Base-by-base conservation (phyloP, 2,888 invertebrate genomes). In the Chrysolina oricalcia region DNA sequence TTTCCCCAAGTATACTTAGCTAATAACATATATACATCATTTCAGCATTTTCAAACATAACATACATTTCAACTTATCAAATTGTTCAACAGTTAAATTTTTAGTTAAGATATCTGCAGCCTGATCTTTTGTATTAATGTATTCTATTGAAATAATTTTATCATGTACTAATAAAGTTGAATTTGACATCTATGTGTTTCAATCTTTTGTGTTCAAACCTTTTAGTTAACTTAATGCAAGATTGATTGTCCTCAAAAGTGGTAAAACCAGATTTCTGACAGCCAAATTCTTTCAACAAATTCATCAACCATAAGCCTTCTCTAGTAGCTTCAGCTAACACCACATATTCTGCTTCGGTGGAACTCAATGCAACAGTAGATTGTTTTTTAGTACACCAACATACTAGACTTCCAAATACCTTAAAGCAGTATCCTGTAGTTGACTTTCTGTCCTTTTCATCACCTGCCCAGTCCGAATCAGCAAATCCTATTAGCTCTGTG, bases 131-230 rank as follows among this genome's bases (percentile, higher is more conserved):
- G 70, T 72, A 21, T 40, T 40, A 40, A 72, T 53, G 46, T 79
- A 70, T 70, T 41, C 46, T 40, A 70, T 67, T 56, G 68, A 56
- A 15, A 65, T 13, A 19, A 56, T 35, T 67, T 59, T 69, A 50
- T 70, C 71, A 41, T 76, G 27, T 15, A 23, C 50, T 41, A 40
- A 72, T 17, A 40, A 75, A 70, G 63, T 73, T 72, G 73, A 76
- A 78, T 23, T 65, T 56, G 35, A 73, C 53, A 65, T 78, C 73
- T 48, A 75, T 63, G 63, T 73, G 78, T 48, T 74, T 74, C 43
- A 72, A 40, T 76, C 71, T 71, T 71, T 75, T 70, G 41, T 72
- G 69, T 73, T 78, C 72, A 21, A 53, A 62, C 27, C 27, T 65
- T 13, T 63, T 43, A 15, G 66, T 23, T 15, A 74, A 27, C n/a